Percentiles rank a stretch among this genome's conserved stretches.
Conservation (phyloP, 1,140 invertebrate genomes). For the Planococcus citri region DNA sequence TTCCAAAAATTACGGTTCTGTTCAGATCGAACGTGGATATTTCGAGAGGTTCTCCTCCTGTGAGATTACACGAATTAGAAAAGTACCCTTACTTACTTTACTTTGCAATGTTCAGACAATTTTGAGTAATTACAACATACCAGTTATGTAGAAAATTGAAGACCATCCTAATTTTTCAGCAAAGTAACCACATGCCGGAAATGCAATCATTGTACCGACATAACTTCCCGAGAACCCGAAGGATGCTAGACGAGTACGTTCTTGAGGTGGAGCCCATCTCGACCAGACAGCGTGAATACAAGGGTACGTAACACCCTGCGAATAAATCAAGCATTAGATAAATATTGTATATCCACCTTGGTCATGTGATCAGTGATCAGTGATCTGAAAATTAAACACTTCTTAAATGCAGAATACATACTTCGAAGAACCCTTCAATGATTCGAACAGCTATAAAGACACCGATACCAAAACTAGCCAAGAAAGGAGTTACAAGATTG, state of each 20-base stretch:
- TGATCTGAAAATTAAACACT: no score
- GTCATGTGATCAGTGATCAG: no score
- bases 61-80: no score
- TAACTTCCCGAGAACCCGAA: constrained; percentile 72
- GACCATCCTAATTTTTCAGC: constrained; percentile 65
- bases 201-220: constrained; percentile 65
- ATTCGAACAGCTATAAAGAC: constrained; percentile 61
- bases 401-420: no score
- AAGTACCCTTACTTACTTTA: no score
- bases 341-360: no score
- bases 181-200: constrained; percentile 59
- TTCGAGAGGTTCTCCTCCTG: no score
- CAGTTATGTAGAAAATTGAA: constrained; percentile 79
- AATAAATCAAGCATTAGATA: no score
- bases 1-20: no score
- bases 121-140: constrained; percentile 35
- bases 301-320: constrained; percentile 77
- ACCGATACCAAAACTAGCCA: constrained; percentile 55
- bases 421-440: constrained; percentile 79
- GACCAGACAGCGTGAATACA: constrained; percentile 79
- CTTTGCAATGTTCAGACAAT: no score
- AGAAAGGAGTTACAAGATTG: constrained; percentile 66
- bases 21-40: no score
- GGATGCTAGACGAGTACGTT: constrained; percentile 61
- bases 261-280: constrained; percentile 72